These are phyloP conservation scores for Chionoecetes opilio DNA, from an alignment of 1,140 invertebrate genomes.

Conservation along the genomic window DNA sequence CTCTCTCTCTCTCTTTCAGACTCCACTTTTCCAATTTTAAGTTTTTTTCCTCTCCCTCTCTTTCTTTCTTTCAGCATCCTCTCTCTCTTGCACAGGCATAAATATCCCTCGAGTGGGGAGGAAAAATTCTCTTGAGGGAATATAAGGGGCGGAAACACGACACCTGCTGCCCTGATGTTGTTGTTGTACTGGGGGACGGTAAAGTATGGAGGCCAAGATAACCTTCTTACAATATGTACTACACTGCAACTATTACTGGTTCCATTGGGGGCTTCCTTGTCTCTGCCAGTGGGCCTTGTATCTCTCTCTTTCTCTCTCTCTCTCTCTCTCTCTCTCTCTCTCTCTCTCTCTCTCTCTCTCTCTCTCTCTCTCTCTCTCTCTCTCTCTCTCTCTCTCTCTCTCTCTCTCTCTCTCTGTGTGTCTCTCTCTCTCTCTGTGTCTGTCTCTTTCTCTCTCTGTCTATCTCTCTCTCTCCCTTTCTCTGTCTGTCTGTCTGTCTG, in stretches of 20 bases:
- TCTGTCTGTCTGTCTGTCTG: not conserved
- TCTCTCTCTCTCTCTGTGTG: no score
- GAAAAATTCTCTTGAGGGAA: not conserved
- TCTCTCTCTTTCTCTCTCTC: not conserved
- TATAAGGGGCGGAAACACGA: constrained; percentile 8
- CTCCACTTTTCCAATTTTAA: not conserved
- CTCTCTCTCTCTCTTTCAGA: not conserved
- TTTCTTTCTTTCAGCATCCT: not conserved
- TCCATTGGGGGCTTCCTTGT: no score
- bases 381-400: not conserved
- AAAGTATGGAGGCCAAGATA: not conserved
- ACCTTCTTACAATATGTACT: not conserved
- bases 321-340: not conserved
- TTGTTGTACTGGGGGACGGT: not conserved
- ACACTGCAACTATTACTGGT: no score
- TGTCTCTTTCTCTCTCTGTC: no score
- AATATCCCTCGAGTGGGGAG: not conserved
- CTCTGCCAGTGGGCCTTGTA: no score
- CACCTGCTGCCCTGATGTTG: not conserved
- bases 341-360: constrained; percentile 46
- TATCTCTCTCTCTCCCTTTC: no score
- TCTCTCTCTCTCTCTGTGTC: no score
- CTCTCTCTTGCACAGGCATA: not conserved
- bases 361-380: constrained; percentile 25
- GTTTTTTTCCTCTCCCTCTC: not conserved